A percentile compares a stretch with the other conserved stretches of the same genome.
Conservation (phyloP, 2,113 vertebrate genomes). For the Osmerus eperlanus region DNA sequence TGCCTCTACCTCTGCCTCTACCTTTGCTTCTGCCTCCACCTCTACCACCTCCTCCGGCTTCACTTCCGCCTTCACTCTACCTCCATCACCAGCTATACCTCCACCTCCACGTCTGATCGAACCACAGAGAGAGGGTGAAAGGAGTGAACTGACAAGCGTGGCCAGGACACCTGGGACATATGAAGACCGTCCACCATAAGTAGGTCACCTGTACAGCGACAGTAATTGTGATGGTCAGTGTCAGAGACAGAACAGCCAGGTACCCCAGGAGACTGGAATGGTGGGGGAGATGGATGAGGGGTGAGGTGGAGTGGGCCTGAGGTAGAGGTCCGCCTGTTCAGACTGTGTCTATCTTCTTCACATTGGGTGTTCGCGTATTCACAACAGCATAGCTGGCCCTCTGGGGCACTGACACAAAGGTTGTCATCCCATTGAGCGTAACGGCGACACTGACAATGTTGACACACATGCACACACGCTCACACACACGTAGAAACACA, state of each 20-base stretch:
- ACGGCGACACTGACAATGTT: conserved; percentile 20
- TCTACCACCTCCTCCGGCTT: neutral
- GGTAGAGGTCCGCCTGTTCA: conserved; percentile 8
- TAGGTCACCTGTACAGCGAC: conserved; percentile 27
- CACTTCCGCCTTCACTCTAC: too few species aligned
- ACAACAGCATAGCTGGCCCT: neutral
- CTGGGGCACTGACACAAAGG: neutral
- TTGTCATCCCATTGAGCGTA: neutral
- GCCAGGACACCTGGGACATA: too few species aligned
- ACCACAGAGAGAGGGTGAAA: neutral
- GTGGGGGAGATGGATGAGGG: neutral
- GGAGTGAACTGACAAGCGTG: neutral
- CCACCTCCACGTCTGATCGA: neutral
- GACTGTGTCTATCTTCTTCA: conserved; percentile 1
- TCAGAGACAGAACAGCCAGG: neutral
- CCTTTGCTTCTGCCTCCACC: too few species aligned
- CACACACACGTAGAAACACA: conserved; percentile 7
- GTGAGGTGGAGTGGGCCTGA: neutral
- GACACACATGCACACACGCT: conserved; percentile 19
- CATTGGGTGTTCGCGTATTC: neutral
- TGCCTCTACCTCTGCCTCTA: too few species aligned
- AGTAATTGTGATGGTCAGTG: conserved; percentile 27
- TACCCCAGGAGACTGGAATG: neutral
- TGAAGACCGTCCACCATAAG: neutral
- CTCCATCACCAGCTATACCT: too few species aligned